Conservation (phyloP, 2,888 invertebrate species). For the Eumacrocentrus americanus region DNA sequence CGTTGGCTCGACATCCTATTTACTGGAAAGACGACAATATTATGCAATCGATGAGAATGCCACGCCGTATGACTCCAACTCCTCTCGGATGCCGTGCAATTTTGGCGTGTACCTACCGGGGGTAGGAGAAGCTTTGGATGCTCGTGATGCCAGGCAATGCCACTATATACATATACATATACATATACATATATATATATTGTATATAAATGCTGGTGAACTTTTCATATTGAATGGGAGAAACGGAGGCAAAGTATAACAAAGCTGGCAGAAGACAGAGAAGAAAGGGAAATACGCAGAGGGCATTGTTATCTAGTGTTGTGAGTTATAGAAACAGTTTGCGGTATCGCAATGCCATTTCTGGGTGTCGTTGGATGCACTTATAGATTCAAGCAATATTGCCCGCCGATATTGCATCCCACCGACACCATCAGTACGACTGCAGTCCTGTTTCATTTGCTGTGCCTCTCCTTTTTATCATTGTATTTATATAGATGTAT, state of each 20-base stretch:
- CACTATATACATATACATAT: conserved; percentile 6
- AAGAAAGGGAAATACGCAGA: conserved; percentile 7
- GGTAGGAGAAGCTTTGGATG: conserved; percentile 10
- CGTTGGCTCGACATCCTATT: conserved; percentile 49
- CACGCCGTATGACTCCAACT: conserved; percentile 29
- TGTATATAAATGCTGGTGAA: conserved; percentile 31
- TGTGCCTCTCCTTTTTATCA: neutral
- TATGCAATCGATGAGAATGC: conserved; percentile 45
- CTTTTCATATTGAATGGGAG: conserved; percentile 40
- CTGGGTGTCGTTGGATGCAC: conserved; percentile 39
- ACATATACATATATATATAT: neutral
- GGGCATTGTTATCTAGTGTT: conserved; percentile 31
- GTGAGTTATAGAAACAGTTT: conserved; percentile 55
- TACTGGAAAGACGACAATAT: conserved; percentile 52
- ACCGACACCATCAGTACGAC: conserved; percentile 34
- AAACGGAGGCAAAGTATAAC: conserved; percentile 24
- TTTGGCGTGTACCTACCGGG: conserved; percentile 22
- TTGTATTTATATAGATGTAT: too few species aligned
- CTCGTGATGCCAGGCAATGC: conserved; percentile 34
- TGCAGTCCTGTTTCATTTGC: conserved; percentile 28
- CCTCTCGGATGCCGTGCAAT: conserved; percentile 32
- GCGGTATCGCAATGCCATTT: conserved; percentile 49
- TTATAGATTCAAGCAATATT: conserved; percentile 51
- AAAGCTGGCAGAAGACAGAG: neutral
- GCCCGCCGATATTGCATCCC: conserved; percentile 50